Evolutionary conservation across 2,113 vertebrate species (phyloP).

Genomic region (Pelusios castaneus): DNA sequence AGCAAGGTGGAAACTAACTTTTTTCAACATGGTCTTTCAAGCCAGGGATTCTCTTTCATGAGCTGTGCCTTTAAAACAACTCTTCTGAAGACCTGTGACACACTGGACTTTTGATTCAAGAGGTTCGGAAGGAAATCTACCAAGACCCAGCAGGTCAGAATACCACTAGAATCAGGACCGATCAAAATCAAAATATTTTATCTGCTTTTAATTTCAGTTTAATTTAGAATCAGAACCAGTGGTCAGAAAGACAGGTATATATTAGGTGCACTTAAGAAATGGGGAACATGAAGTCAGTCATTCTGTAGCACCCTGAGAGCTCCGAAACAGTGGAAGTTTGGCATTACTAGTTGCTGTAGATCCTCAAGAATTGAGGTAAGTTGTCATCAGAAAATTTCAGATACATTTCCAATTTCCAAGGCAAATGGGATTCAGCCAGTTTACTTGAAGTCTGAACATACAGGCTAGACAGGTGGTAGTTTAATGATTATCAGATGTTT

Average conservation of each 20-base stretch:
- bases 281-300: neutral
- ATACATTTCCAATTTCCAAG: neutral
- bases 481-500: neutral
- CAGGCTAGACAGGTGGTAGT: neutral
- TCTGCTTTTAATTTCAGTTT: accelerated
- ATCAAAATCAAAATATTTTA: neutral
- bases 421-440: neutral
- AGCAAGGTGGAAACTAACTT: neutral
- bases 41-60: neutral
- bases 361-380: neutral
- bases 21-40: neutral
- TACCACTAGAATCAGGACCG: neutral
- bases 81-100: neutral
- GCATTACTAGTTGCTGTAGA: neutral
- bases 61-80: neutral
- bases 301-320: neutral
- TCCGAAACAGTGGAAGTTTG: neutral
- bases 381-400: neutral
- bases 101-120: neutral
- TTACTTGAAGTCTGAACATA: neutral
- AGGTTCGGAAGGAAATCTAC: neutral
- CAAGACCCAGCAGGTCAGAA: neutral
- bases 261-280: neutral
- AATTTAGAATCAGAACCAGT: neutral
- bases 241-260: neutral